Conservation (phyloP, 2,888 invertebrate species). For the Heteromyza rotundicornis region DNA sequence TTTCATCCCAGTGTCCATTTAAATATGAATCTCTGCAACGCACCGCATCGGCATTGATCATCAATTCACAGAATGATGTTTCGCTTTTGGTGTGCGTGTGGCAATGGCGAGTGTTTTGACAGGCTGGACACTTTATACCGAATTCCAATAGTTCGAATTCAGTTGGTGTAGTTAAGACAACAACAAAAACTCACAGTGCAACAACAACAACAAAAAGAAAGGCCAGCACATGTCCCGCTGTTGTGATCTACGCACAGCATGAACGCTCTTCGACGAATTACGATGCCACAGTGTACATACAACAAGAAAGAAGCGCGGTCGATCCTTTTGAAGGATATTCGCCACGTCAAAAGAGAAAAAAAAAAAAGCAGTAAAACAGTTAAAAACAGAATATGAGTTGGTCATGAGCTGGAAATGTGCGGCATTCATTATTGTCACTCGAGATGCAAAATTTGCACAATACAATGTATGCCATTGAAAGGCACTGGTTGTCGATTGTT, state of each 20-base stretch:
- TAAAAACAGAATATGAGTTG: background rate
- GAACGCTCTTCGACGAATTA: slow-evolving; percentile 14
- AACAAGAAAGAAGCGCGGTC: slow-evolving; percentile 31
- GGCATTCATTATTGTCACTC: background rate
- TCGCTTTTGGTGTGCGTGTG: background rate
- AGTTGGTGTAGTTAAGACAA: background rate
- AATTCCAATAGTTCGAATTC: slow-evolving; percentile 10
- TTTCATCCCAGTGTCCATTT: no score
- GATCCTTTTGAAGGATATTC: slow-evolving; percentile 42
- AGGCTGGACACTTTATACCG: slow-evolving; percentile 30
- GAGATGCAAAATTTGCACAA: background rate
- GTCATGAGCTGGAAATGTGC: background rate
- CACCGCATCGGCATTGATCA: no score
- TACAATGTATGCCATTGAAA: slow-evolving; percentile 13
- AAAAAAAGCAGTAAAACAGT: no score
- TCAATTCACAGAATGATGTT: no score
- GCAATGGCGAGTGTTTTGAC: slow-evolving; percentile 41
- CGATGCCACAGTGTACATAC: slow-evolving; percentile 18
- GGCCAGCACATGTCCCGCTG: slow-evolving; percentile 42
- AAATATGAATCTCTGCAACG: no score
- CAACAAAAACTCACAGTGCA: background rate
- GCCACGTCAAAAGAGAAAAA: background rate
- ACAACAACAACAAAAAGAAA: background rate
- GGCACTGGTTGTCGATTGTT: background rate
- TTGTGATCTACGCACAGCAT: slow-evolving; percentile 52